Conservation (phyloP, 2,888 invertebrate species). For the Seladonia tumulorum region DNA sequence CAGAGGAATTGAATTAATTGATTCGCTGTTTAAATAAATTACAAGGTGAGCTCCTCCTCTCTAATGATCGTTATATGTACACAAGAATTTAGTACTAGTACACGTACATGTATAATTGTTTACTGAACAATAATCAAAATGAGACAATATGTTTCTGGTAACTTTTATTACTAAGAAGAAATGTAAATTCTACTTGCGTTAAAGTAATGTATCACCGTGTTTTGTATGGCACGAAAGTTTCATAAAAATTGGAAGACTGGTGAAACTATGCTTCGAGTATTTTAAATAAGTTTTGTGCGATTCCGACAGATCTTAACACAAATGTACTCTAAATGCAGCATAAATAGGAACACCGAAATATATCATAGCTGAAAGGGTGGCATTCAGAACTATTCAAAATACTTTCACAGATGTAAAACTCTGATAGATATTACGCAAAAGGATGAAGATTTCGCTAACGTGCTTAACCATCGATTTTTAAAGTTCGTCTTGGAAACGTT, state of each 20-base stretch:
- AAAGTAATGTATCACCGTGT: conserved; percentile 22
- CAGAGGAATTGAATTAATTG: conserved; percentile 4
- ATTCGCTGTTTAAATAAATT: conserved; percentile 28
- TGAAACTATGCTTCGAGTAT: conserved; percentile 43
- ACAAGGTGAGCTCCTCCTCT: not conserved
- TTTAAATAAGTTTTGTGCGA: conserved; percentile 50
- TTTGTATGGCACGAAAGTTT: conserved; percentile 67
- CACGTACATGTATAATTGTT: conserved; percentile 14
- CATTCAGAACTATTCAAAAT: conserved; percentile 54
- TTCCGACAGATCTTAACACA: conserved; percentile 26
- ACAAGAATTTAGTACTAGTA: conserved; percentile 27
- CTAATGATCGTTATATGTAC: not conserved
- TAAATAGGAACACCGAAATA: conserved; percentile 56
- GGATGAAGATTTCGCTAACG: conserved; percentile 26
- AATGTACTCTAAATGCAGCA: conserved; percentile 47
- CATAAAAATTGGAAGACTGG: conserved; percentile 69
- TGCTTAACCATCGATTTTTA: conserved; percentile 61
- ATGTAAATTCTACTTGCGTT: conserved; percentile 30
- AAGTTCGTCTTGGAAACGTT: conserved; percentile 92
- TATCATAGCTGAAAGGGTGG: conserved; percentile 26
- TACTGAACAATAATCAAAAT: conserved; percentile 46
- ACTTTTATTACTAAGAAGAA: conserved; percentile 42
- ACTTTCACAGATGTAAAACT: conserved; percentile 41
- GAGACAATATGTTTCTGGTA: conserved; percentile 39
- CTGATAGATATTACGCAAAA: conserved; percentile 39